Percentiles rank a stretch among this genome's conserved stretches.
phyloP scores from a whole-genome alignment of 1,140 invertebrate species.

The Drosophila azteca region DNA sequence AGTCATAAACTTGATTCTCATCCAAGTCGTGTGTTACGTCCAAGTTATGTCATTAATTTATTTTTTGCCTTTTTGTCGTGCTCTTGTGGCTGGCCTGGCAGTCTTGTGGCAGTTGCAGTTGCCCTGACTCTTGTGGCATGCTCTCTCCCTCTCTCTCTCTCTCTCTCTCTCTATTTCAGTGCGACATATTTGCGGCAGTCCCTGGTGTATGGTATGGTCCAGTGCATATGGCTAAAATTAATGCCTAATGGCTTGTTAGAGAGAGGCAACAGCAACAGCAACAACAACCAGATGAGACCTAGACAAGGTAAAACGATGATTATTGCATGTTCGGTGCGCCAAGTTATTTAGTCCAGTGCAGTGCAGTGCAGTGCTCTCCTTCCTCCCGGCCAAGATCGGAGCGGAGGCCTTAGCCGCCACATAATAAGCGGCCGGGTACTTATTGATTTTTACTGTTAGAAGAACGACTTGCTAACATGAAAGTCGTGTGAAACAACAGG shows the following conservation, averaged over 20 bases:
- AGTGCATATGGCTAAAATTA: constrained; percentile 78
- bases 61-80: constrained; percentile 65
- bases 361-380: constrained; percentile 47
- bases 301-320: constrained; percentile 61
- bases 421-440: constrained; percentile 74
- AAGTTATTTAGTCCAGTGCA: constrained; percentile 70
- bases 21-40: constrained; percentile 61
- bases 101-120: constrained; percentile 19
- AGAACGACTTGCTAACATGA: constrained; percentile 77
- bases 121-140: not conserved
- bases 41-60: constrained; percentile 80
- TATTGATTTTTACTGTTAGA: constrained; percentile 79
- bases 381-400: constrained; percentile 18
- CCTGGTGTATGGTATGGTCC: constrained; percentile 57
- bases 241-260: constrained; percentile 71
- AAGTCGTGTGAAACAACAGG: constrained; percentile 76
- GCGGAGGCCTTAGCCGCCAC: constrained; percentile 8
- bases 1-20: constrained; percentile 62
- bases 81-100: constrained; percentile 15
- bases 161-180: constrained; percentile 22
- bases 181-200: constrained; percentile 72
- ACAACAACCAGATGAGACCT: constrained; percentile 17
- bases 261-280: constrained; percentile 16
- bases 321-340: constrained; percentile 66
- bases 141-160: not conserved